A percentile compares a stretch with the other conserved stretches of the same genome.
Conservation (phyloP, 2,888 invertebrate species). For the Ischnus inquisitorius region DNA sequence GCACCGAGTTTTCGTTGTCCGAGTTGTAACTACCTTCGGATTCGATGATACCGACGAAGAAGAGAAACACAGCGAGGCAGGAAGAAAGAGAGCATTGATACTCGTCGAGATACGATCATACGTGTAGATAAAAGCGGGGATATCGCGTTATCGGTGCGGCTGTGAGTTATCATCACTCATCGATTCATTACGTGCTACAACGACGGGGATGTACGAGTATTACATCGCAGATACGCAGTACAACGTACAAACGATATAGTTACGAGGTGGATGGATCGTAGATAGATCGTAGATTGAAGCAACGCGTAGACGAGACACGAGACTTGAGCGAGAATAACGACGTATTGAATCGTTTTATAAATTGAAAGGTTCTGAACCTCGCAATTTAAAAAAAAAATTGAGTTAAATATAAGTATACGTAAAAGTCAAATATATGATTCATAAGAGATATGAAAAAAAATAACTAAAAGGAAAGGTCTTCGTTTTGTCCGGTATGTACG, state of each 20-base stretch:
- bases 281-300: conserved; percentile 52
- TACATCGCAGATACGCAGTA: conserved; percentile 19
- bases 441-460: too few relatives aligned
- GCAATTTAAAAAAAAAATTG: too few relatives aligned
- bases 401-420: too few relatives aligned
- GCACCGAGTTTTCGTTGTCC: conserved; percentile 4
- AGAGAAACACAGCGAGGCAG: conserved; percentile 12
- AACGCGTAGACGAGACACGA: conserved; percentile 10
- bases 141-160: conserved; percentile 46
- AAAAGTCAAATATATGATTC: too few relatives aligned
- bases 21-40: conserved; percentile 3
- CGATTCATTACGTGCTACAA: conserved; percentile 66
- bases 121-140: conserved; percentile 52
- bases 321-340: not conserved
- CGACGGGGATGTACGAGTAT: conserved; percentile 12
- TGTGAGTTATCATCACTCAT: conserved; percentile 66
- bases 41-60: conserved; percentile 21
- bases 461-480: not conserved
- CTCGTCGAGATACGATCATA: conserved; percentile 74
- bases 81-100: conserved; percentile 57
- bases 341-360: too few relatives aligned
- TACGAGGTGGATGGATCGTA: conserved; percentile 27
- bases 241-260: conserved; percentile 5
- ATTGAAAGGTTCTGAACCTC: too few relatives aligned
- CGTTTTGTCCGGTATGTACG: not conserved